Conservation (phyloP, 2,113 vertebrate genomes). For the Eidolon helvum region DNA sequence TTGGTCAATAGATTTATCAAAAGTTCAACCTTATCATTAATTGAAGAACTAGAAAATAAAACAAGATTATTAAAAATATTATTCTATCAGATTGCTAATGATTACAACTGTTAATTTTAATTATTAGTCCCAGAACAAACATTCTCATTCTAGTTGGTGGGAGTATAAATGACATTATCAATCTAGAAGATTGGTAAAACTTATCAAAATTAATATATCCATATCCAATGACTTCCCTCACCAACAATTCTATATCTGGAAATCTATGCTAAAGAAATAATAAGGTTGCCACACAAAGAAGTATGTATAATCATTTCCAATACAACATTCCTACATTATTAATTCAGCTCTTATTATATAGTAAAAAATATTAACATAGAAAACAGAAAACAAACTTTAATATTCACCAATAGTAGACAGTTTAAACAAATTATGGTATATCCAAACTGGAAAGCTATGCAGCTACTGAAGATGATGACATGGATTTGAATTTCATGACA, state of each 20-base stretch:
- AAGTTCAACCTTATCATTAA: background rate
- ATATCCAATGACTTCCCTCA: background rate
- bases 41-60: constrained; percentile 17
- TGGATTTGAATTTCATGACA: background rate
- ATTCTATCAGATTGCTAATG: background rate
- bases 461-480: background rate
- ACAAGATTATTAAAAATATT: background rate
- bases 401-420: background rate
- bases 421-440: background rate
- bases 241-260: background rate
- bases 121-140: background rate
- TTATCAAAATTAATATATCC: background rate
- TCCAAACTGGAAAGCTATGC: background rate
- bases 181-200: background rate
- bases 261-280: background rate
- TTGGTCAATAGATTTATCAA: background rate
- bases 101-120: background rate
- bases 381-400: background rate
- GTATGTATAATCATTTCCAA: background rate
- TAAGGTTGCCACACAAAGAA: background rate
- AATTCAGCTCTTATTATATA: background rate
- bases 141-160: background rate
- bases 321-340: background rate
- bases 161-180: background rate
- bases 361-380: background rate